These are phyloP conservation scores for Eulemur rubriventer DNA, from an alignment of 2,797 vertebrate genomes.

Conservation along the genomic window DNA sequence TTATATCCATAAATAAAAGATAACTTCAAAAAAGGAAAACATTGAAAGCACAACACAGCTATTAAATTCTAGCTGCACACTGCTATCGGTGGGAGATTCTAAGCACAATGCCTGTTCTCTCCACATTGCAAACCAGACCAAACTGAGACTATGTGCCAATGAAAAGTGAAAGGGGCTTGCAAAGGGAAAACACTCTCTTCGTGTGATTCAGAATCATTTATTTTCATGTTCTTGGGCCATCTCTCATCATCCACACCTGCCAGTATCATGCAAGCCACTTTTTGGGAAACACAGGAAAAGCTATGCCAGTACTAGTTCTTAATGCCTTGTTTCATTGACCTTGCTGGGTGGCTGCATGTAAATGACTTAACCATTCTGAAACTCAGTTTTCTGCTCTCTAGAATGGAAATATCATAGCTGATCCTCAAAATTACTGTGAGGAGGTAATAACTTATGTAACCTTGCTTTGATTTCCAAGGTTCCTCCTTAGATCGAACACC, in stretches of 20 bases:
- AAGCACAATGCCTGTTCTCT: neutral
- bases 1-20: neutral
- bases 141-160: neutral
- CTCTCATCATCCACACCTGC: neutral
- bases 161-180: neutral
- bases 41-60: neutral
- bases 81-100: neutral
- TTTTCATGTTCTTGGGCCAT: neutral
- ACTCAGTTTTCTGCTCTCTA: neutral
- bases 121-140: neutral
- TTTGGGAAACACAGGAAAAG: neutral
- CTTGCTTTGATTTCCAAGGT: neutral
- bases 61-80: neutral
- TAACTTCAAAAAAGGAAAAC: neutral
- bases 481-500: neutral
- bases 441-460: too few relatives aligned
- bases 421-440: neutral
- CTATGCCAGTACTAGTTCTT: neutral
- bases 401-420: neutral
- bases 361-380: neutral
- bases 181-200: neutral
- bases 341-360: neutral
- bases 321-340: neutral
- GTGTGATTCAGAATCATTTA: neutral
- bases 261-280: neutral